These are phyloP conservation scores for Spea bombifrons DNA, from an alignment of 2,113 vertebrate genomes.

Conservation along the genomic window DNA sequence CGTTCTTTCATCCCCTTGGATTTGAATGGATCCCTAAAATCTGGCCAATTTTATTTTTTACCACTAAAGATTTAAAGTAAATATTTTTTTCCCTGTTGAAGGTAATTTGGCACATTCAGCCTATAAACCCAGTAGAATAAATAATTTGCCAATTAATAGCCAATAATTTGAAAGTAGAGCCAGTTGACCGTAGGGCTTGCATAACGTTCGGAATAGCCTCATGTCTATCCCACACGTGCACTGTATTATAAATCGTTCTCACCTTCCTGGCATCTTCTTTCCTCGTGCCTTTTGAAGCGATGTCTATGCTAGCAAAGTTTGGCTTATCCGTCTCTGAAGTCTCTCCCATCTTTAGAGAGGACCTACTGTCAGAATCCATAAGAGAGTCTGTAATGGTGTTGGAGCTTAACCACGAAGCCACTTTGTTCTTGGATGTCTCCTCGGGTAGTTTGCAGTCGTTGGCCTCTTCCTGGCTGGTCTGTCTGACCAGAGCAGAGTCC, in stretches of 20 bases:
- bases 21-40: no score
- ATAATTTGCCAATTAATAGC: no score
- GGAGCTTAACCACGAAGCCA: conserved; percentile 90
- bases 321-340: conserved; percentile 55
- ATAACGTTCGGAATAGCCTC: no score
- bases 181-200: no score
- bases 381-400: conserved; percentile 57
- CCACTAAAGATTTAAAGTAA: no score
- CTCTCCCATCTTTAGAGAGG: conserved; percentile 55
- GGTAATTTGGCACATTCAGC: no score
- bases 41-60: no score
- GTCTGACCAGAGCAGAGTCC: conserved; percentile 70
- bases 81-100: no score
- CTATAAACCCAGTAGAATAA: no score
- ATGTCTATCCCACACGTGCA: no score
- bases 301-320: conserved; percentile 56
- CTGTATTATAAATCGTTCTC: neutral
- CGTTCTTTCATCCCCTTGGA: no score
- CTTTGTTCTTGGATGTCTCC: conserved; percentile 91
- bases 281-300: conserved; percentile 53
- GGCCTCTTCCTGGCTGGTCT: conserved; percentile 53
- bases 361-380: conserved; percentile 59
- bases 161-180: no score
- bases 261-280: conserved; percentile 54
- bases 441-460: conserved; percentile 73